A percentile compares a stretch with the other conserved stretches of the same genome.
Evolutionary conservation across 2,888 invertebrate genomes (phyloP).

Genomic region (Stramonita haemastoma): DNA sequence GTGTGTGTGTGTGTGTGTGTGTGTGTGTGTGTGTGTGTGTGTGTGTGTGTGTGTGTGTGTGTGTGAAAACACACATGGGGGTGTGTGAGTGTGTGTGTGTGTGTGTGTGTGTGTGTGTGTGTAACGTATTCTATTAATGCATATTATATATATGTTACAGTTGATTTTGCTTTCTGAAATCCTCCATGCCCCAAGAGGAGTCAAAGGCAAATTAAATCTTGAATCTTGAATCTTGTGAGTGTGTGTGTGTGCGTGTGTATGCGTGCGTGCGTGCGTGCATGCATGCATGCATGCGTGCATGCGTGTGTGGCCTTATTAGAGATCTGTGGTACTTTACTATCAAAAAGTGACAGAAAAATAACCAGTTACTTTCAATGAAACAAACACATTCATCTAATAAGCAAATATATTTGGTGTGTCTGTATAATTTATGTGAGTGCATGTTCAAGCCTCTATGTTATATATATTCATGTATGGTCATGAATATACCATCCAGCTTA

Average conservation of each 20-base stretch:
- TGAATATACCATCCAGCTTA: too few relatives aligned
- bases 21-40: background rate
- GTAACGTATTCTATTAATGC: too few relatives aligned
- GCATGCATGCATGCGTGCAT: background rate
- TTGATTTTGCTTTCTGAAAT: too few relatives aligned
- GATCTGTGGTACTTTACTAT: background rate
- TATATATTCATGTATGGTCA: too few relatives aligned
- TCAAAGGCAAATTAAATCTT: too few relatives aligned
- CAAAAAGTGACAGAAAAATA: too few relatives aligned
- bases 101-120: background rate
- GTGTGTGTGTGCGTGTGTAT: background rate
- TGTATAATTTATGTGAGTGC: background rate
- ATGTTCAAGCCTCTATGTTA: too few relatives aligned
- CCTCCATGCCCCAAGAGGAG: too few relatives aligned
- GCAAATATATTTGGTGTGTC: background rate
- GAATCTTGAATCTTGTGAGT: background rate
- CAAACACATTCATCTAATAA: background rate
- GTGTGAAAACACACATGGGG: background rate
- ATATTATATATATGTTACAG: too few relatives aligned
- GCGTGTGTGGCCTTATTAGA: background rate
- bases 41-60: background rate
- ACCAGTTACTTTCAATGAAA: background rate
- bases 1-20: background rate
- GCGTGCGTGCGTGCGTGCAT: background rate
- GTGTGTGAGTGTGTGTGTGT: background rate